A percentile compares a stretch with the other conserved stretches of the same genome.
Conservation (phyloP, 2,113 vertebrate species). For the Hyperopisus bebe region DNA sequence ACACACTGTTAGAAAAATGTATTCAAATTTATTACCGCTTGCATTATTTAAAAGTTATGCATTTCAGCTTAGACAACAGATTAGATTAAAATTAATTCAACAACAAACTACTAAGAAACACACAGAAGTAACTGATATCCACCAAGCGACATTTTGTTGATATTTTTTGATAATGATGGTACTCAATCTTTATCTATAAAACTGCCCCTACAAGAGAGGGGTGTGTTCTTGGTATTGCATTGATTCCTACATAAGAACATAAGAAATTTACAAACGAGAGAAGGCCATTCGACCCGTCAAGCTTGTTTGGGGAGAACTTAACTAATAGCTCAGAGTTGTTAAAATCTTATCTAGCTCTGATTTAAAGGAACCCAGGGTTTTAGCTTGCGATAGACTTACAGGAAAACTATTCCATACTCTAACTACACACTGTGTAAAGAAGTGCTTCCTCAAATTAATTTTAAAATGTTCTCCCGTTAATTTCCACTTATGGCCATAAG, state of each 20-base stretch:
- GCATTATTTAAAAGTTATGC: not conserved
- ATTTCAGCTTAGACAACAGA: not conserved
- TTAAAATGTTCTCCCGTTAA: no score
- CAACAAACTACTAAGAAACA: not conserved
- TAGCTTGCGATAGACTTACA: no score
- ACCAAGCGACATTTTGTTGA: not conserved
- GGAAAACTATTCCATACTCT: no score
- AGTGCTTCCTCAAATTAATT: no score
- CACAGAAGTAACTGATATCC: not conserved
- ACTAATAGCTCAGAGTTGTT: no score
- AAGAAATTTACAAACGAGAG: not conserved
- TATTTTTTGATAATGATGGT: not conserved
- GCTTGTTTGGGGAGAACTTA: no score
- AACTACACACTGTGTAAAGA: no score
- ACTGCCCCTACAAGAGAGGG: not conserved
- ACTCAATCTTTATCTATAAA: not conserved
- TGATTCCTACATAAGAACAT: not conserved
- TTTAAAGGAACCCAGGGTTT: no score
- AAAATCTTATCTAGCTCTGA: no score
- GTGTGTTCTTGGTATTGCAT: not conserved
- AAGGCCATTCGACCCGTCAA: no score
- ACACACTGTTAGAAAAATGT: not conserved
- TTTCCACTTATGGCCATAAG: no score
- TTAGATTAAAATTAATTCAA: not conserved
- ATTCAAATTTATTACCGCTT: not conserved